Conservation (phyloP, 2,797 vertebrate species). For the Mastacembelus armatus region DNA sequence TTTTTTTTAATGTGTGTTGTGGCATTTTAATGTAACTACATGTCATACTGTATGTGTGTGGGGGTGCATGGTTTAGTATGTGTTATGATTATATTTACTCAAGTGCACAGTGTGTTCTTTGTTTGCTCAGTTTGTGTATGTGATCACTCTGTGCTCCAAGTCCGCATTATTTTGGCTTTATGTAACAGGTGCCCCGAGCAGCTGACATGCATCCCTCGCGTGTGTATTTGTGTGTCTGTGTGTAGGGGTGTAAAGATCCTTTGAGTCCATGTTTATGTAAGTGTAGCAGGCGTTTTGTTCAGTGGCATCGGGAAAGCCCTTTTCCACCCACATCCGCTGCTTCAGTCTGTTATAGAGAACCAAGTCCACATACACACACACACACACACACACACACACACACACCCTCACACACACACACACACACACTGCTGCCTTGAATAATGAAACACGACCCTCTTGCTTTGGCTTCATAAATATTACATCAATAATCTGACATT, state of each 20-base stretch:
- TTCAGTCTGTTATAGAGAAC: constrained; percentile 68
- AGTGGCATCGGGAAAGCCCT: constrained; percentile 79
- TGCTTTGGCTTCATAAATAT: constrained; percentile 85
- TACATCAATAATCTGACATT: constrained; percentile 83
- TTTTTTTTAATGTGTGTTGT: too few relatives aligned
- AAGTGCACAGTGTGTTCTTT: not conserved
- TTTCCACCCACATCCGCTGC: constrained; percentile 79
- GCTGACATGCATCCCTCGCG: constrained; percentile 44
- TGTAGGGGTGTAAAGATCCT: constrained; percentile 57
- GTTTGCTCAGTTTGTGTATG: constrained; percentile 20
- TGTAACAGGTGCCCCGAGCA: constrained; percentile 54
- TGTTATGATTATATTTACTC: constrained; percentile 13
- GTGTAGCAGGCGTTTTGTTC: constrained; percentile 56
- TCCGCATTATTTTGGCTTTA: constrained; percentile 68
- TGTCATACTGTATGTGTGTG: too few relatives aligned
- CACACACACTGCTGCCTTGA: constrained; percentile 63
- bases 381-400: constrained; percentile 18
- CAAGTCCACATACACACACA: constrained; percentile 36
- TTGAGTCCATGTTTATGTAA: constrained; percentile 70
- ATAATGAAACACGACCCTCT: constrained; percentile 82
- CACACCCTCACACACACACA: too few relatives aligned
- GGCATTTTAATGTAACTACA: too few relatives aligned
- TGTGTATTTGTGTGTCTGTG: constrained; percentile 39
- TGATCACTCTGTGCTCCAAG: constrained; percentile 9
- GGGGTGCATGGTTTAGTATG: too few relatives aligned